Evolutionary conservation across 2,113 vertebrate genomes (phyloP).

Genomic region (Hydrochoerus hydrochaeris): DNA sequence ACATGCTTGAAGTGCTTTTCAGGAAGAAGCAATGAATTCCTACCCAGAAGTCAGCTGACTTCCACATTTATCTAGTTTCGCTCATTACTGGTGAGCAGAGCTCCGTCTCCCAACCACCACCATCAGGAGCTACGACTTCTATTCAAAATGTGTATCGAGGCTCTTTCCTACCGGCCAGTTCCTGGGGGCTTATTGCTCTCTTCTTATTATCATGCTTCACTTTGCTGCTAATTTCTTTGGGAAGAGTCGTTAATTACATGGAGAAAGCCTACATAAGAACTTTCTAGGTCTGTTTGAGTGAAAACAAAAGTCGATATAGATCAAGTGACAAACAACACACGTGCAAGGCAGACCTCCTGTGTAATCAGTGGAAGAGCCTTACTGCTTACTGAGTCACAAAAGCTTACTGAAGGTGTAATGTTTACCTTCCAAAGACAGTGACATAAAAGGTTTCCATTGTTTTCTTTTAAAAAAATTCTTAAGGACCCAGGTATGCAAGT

Average conservation of each 20-base stretch:
- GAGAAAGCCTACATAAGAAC: not conserved
- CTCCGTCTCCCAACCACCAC: not conserved
- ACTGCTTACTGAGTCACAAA: not conserved
- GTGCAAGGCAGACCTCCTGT: not conserved
- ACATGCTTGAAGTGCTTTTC: not conserved
- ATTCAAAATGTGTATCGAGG: not conserved
- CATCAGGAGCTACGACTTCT: not conserved
- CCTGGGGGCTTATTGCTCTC: rapidly evolving
- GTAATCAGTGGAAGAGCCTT: not conserved
- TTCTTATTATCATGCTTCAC: not conserved
- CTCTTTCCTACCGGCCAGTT: not conserved
- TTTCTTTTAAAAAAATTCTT: not conserved
- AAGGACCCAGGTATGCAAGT: not conserved
- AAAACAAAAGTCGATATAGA: not conserved
- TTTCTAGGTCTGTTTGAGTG: not conserved
- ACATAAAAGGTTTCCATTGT: not conserved
- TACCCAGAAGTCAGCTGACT: not conserved
- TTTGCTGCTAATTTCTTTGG: not conserved
- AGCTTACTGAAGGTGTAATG: not conserved
- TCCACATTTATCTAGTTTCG: not conserved
- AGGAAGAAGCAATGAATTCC: not conserved
- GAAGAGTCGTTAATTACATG: not conserved
- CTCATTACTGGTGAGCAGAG: not conserved
- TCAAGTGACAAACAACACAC: rapidly evolving
- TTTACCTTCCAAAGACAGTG: not conserved